These are phyloP conservation scores for Uropetala carovei DNA, from an alignment of 2,888 invertebrate genomes.

Conservation along the genomic window DNA sequence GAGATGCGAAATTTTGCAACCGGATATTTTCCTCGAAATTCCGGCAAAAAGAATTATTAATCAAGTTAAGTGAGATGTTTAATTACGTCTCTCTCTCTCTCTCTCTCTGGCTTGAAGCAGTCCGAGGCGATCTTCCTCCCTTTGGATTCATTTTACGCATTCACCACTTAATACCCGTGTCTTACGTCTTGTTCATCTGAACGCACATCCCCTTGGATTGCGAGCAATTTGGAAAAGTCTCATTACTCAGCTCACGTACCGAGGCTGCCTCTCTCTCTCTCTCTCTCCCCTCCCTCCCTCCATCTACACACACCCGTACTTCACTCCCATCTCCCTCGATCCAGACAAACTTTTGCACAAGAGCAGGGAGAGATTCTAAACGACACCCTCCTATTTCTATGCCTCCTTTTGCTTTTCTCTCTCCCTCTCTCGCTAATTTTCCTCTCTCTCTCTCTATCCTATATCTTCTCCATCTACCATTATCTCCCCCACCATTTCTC, in stretches of 20 bases:
- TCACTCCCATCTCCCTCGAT: neutral
- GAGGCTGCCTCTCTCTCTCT: neutral
- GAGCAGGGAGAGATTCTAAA: neutral
- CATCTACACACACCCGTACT: no score
- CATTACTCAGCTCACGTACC: slow-evolving; percentile 18
- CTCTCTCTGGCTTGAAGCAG: neutral
- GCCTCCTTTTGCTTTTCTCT: neutral
- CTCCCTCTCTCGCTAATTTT: neutral
- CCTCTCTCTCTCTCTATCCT: neutral
- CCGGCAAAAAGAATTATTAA: neutral
- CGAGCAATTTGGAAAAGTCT: slow-evolving; percentile 4
- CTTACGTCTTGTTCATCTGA: neutral
- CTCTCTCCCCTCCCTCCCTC: no score
- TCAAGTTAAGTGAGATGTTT: slow-evolving; percentile 1
- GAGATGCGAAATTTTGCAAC: neutral
- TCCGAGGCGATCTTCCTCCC: neutral
- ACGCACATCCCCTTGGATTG: slow-evolving; percentile 17
- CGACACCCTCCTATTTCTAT: neutral
- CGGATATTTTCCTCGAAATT: neutral
- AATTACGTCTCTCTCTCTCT: neutral
- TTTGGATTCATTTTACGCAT: neutral
- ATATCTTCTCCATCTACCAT: neutral
- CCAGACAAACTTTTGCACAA: neutral
- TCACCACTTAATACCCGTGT: neutral
- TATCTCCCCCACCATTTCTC: no score